A percentile compares a stretch with the other conserved stretches of the same genome.
These are phyloP conservation scores for Nephila pilipes DNA, from an alignment of 1,140 invertebrate genomes.

Conservation along the genomic window DNA sequence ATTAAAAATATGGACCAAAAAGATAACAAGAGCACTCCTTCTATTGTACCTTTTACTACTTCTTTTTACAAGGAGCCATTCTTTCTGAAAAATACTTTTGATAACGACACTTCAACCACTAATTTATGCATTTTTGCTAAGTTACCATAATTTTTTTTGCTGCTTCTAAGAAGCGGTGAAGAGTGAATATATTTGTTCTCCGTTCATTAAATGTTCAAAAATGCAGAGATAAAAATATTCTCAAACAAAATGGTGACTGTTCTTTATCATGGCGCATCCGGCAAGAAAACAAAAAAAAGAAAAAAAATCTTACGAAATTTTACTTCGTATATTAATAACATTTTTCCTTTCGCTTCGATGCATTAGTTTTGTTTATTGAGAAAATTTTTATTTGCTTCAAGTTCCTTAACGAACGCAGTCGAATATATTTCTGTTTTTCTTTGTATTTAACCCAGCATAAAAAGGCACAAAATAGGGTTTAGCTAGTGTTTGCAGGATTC, in stretches of 20 bases:
- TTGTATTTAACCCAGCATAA: neutral
- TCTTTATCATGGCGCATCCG: neutral
- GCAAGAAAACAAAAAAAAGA: neutral
- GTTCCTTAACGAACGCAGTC: constrained; percentile 4
- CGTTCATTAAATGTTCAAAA: constrained; percentile 61
- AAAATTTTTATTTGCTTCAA: neutral
- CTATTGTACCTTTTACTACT: neutral
- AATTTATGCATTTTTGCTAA: constrained; percentile 49
- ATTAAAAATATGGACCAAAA: neutral
- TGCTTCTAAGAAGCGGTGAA: neutral
- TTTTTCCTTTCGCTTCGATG: neutral
- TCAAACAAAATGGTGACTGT: neutral
- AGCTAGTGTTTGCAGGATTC: neutral
- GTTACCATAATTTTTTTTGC: neutral
- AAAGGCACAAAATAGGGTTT: constrained; percentile 17
- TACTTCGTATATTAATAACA: constrained; percentile 36
- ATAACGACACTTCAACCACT: constrained; percentile 21
- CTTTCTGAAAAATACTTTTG: neutral
- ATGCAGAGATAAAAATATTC: constrained; percentile 38
- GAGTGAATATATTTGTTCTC: constrained; percentile 42
- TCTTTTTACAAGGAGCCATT: neutral
- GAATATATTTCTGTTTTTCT: constrained; percentile 42
- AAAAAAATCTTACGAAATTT: neutral
- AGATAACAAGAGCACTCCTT: neutral
- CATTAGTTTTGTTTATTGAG: constrained; percentile 48